Evolutionary conservation across 92 coral and sea anemone genomes (phyloP), one percentile per base, ranked within the genome.

Genomic region (Epizoanthus ramosus): DNA sequence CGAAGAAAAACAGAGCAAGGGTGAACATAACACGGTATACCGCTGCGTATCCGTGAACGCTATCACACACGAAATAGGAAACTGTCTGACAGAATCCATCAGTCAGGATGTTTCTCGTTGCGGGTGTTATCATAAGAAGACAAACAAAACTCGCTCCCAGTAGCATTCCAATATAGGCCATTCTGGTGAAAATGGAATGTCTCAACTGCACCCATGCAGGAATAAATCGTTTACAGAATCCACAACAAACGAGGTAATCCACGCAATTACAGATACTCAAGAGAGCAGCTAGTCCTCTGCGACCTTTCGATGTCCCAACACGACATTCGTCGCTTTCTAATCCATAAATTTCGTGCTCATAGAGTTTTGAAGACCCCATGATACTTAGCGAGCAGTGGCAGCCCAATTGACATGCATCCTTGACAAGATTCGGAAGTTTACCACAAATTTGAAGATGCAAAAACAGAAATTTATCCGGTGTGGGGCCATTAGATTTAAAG

Each of bases 1-100:
- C 13, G 37, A 97, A 75, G 59, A 84, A 97, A 84, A 89, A 97
- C 41, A 92, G 68, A 4, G 99, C 88, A 3, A 97, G 63, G 6
- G 94, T 88, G 45, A 93, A 94, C 39, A 92, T 87, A 12, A 97
- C 92, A 10, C 99, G 74, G 60, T 97, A 97, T 23, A 91, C 98
- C 1, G 99, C 94, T 3, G 94, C 98, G 57, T 97, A 94, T 8
- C 99, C 97, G 16, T 90, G 85, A 16, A 97, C 71, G 17, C 86
- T 83, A 80, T 97, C 99, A 66, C 99, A 97, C 61, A 88, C 85
- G 75, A 79, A 92, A 81, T 94, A 90, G 17, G 94, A 88, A 18
- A 94, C 89, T 17, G 75, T 83, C 83, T 88, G 92, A 74, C 99
- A 97, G 76, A 97, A 94, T 41, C 83, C 71, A 74, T 89, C 96